Evolutionary conservation across 2,113 vertebrate species (phyloP).

Genomic region (Heloderma charlesbogerti): DNA sequence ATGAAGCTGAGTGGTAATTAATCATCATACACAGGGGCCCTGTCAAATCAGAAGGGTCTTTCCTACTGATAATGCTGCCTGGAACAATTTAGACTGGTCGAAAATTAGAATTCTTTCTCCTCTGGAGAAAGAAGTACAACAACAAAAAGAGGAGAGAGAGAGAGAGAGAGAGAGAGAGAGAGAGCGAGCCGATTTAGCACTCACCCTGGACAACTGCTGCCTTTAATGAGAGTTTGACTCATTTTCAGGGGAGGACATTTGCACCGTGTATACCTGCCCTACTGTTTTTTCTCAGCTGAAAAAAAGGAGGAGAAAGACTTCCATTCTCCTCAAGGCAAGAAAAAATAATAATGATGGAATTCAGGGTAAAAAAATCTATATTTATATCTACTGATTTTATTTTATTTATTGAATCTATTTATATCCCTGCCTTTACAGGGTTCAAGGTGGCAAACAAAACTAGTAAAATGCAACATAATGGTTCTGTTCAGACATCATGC

Average conservation of each 20-base stretch:
- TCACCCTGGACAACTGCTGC: constrained; percentile 81
- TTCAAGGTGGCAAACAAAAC: no score
- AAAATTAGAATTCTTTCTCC: constrained; percentile 95
- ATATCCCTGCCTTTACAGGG: no score
- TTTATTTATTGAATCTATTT: no score
- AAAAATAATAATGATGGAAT: constrained; percentile 39
- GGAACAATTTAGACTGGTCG: constrained; percentile 96
- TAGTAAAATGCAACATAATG: no score
- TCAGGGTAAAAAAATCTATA: background rate
- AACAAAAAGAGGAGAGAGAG: constrained; percentile 40
- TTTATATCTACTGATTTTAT: background rate
- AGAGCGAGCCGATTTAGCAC: constrained; percentile 78
- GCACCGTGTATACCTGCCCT: constrained; percentile 36
- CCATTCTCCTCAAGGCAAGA: constrained; percentile 52
- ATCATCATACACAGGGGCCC: constrained; percentile 95
- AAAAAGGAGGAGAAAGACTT: constrained; percentile 41
- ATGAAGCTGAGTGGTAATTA: constrained; percentile 97
- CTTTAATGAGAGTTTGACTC: constrained; percentile 85
- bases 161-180: no score
- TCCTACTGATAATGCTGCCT: constrained; percentile 98
- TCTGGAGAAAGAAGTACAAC: constrained; percentile 80
- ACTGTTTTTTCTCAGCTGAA: background rate
- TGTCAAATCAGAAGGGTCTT: constrained; percentile 96
- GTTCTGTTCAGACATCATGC: no score
- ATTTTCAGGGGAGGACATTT: constrained; percentile 55